These are phyloP conservation scores for Ellobium chinense DNA, from an alignment of 2,888 invertebrate genomes.

Conservation along the genomic window DNA sequence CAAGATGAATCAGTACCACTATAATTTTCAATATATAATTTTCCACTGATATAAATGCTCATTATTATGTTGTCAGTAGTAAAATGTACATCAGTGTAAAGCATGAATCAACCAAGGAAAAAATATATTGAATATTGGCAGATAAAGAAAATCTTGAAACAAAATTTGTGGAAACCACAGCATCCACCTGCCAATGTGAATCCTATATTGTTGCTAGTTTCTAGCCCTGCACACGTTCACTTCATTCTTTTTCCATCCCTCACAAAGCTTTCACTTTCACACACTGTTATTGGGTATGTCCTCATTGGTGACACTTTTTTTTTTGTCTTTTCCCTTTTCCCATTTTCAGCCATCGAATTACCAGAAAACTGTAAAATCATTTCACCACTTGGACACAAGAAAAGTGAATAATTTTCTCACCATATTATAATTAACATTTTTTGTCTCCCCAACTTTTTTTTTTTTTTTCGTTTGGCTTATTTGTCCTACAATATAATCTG, in stretches of 20 bases:
- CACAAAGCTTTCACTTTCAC: not conserved
- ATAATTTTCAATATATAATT: too few species aligned
- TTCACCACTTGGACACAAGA: slow-evolving; percentile 18
- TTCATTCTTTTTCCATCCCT: not conserved
- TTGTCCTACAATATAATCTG: not conserved
- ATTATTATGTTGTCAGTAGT: too few species aligned
- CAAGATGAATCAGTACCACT: too few species aligned
- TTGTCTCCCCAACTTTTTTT: not conserved
- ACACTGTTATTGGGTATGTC: too few species aligned
- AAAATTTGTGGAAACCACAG: too few species aligned
- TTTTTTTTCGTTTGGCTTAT: not conserved
- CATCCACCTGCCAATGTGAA: too few species aligned
- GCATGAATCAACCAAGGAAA: too few species aligned
- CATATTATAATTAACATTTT: not conserved
- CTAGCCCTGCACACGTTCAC: not conserved
- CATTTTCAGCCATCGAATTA: slow-evolving; percentile 24
- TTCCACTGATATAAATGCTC: too few species aligned
- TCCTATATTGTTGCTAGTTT: not conserved
- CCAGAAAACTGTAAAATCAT: slow-evolving; percentile 37
- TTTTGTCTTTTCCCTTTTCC: not conserved
- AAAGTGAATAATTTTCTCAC: slow-evolving; percentile 19
- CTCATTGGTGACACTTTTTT: not conserved
- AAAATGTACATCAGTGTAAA: too few species aligned
- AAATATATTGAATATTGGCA: too few species aligned
- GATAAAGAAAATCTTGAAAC: too few species aligned